These are phyloP conservation scores for Drosophila algonquin DNA, from an alignment of 2,888 invertebrate species.

Conservation along the genomic window DNA sequence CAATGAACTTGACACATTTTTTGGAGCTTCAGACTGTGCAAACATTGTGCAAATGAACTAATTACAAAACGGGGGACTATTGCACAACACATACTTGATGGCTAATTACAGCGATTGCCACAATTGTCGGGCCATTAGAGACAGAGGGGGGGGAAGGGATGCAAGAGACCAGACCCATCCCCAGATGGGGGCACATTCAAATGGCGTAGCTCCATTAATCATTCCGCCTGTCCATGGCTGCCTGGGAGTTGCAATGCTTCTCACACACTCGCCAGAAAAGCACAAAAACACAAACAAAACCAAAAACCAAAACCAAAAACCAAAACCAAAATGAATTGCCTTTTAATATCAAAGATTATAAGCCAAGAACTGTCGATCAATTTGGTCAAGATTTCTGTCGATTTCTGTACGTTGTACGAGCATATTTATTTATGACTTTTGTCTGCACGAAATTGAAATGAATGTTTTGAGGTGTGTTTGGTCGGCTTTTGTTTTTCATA, in stretches of 20 bases:
- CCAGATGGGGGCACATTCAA: constrained; percentile 34
- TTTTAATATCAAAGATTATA: constrained; percentile 64
- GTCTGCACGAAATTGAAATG: constrained; percentile 54
- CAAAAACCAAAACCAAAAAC: background rate
- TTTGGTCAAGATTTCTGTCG: constrained; percentile 63
- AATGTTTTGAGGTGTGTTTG: constrained; percentile 47
- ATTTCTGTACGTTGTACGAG: background rate
- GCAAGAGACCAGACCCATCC: constrained; percentile 18
- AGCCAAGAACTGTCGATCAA: constrained; percentile 51
- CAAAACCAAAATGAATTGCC: constrained; percentile 53
- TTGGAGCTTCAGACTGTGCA: background rate
- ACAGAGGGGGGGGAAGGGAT: background rate
- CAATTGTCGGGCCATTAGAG: constrained; percentile 64
- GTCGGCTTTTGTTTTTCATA: constrained; percentile 44
- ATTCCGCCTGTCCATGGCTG: constrained; percentile 3
- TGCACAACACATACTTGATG: constrained; percentile 44
- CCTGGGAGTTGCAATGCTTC: constrained; percentile 44
- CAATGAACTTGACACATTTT: constrained; percentile 68
- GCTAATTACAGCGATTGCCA: constrained; percentile 50
- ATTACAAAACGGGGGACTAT: constrained; percentile 43
- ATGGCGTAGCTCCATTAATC: constrained; percentile 29
- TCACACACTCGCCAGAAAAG: constrained; percentile 27
- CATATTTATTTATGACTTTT: constrained; percentile 27
- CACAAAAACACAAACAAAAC: too few species aligned
- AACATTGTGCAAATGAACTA: constrained; percentile 45